Conservation (phyloP, 2,888 invertebrate genomes). For the Archips xylosteana region DNA sequence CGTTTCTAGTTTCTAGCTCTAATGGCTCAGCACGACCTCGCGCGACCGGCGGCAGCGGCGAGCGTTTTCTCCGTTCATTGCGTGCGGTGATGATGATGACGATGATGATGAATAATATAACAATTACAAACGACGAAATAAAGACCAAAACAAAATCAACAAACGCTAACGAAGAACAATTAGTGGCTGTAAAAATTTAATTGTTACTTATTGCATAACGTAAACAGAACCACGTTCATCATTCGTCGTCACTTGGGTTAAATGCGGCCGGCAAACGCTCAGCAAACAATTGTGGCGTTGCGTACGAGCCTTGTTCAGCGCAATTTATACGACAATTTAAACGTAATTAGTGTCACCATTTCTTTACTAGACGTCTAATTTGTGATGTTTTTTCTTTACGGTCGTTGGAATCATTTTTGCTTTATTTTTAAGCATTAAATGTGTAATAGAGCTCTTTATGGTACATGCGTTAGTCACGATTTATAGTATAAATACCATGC, state of each 20-base stretch:
- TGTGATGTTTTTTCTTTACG: slow-evolving; percentile 14
- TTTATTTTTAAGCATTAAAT: background rate
- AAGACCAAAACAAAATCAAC: slow-evolving; percentile 9
- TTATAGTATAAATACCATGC: background rate
- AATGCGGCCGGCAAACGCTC: slow-evolving; percentile 41
- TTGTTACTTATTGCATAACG: slow-evolving; percentile 42
- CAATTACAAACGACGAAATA: background rate
- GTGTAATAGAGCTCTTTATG: background rate
- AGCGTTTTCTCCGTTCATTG: too few species aligned
- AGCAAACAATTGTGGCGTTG: slow-evolving; percentile 43
- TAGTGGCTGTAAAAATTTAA: slow-evolving; percentile 21
- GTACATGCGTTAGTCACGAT: background rate
- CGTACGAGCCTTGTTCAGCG: slow-evolving; percentile 36
- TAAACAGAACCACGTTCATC: slow-evolving; percentile 30
- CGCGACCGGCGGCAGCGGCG: too few species aligned
- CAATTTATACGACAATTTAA: slow-evolving; percentile 37
- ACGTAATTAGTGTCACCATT: slow-evolving; percentile 37
- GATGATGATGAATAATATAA: background rate
- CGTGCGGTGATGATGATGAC: too few species aligned
- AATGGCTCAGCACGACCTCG: too few species aligned
- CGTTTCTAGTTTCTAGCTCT: too few species aligned
- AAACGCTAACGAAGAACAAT: background rate
- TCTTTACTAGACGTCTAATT: slow-evolving; percentile 34
- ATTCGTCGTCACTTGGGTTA: slow-evolving; percentile 40
- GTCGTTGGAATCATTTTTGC: background rate